A percentile compares a stretch with the other conserved stretches of the same genome.
Evolutionary conservation across 2,113 vertebrate species (phyloP).

Genomic region (Strix aluco): DNA sequence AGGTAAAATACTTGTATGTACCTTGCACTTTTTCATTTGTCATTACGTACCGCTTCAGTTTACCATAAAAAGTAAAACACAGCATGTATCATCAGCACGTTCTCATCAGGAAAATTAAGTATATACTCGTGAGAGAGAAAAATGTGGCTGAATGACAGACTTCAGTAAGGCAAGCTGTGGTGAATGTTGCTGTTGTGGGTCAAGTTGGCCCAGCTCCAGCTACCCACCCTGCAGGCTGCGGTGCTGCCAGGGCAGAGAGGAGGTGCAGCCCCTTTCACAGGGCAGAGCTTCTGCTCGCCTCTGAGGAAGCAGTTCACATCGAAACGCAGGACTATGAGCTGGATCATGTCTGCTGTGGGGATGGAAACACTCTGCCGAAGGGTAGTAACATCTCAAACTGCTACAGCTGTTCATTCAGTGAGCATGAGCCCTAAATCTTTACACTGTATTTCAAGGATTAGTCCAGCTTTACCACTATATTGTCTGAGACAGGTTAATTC

Average conservation of each 20-base stretch:
- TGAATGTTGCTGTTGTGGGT: not conserved
- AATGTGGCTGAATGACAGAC: not conserved
- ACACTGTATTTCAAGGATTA: not conserved
- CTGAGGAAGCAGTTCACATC: not conserved
- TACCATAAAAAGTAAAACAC: not conserved
- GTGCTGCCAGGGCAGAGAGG: not conserved
- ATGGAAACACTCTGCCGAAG: not conserved
- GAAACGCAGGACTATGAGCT: not conserved
- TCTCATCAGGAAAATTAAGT: not conserved
- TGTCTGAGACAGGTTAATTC: not conserved
- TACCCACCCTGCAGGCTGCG: rapidly evolving
- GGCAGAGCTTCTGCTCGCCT: not conserved
- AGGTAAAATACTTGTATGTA: not conserved
- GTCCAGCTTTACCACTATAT: not conserved
- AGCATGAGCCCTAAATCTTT: not conserved
- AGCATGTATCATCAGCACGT: not conserved
- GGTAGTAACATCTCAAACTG: not conserved
- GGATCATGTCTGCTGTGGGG: not conserved
- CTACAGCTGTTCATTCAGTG: not conserved
- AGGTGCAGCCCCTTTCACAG: too few relatives aligned
- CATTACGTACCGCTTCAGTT: not conserved
- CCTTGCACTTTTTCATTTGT: not conserved
- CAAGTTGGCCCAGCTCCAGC: not conserved
- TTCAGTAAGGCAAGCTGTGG: not conserved
- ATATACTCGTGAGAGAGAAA: too few relatives aligned